Conservation (phyloP, 1,140 invertebrate species). For the Anthonomus grandis region DNA sequence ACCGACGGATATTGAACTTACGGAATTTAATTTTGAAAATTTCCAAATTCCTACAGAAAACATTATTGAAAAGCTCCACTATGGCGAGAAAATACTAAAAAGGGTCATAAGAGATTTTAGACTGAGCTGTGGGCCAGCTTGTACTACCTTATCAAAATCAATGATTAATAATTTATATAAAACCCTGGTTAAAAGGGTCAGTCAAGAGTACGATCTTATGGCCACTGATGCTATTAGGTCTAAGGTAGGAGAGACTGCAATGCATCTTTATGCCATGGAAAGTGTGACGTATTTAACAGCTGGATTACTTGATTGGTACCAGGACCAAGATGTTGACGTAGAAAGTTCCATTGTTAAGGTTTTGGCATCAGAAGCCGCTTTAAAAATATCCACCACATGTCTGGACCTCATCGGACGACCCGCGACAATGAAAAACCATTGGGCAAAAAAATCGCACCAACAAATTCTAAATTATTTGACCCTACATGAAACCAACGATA, state of each 20-base stretch:
- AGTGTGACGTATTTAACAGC: conserved; percentile 73
- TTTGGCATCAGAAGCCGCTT: conserved; percentile 55
- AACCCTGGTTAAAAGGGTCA: conserved; percentile 60
- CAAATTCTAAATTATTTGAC: conserved; percentile 74
- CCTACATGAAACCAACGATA: conserved; percentile 76
- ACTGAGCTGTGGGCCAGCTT: conserved; percentile 43
- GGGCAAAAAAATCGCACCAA: conserved; percentile 63
- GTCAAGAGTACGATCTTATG: conserved; percentile 54
- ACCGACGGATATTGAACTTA: conserved; percentile 13
- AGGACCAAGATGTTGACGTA: conserved; percentile 65
- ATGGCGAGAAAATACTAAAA: conserved; percentile 37
- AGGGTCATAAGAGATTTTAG: conserved; percentile 41
- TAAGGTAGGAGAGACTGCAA: conserved; percentile 47
- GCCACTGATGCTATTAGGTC: conserved; percentile 33
- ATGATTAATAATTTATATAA: conserved; percentile 54
- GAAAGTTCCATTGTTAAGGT: conserved; percentile 79
- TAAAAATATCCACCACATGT: conserved; percentile 62
- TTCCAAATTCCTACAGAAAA: conserved; percentile 50
- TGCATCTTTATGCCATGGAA: conserved; percentile 69
- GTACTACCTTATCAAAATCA: conserved; percentile 49
- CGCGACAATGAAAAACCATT: conserved; percentile 63
- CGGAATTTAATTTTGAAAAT: conserved; percentile 51
- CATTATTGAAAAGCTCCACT: conserved; percentile 44
- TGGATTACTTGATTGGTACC: conserved; percentile 63
- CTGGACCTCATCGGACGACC: conserved; percentile 65